A percentile compares a stretch with the other conserved stretches of the same genome.
These are phyloP conservation scores for Fregata magnificens DNA, from an alignment of 2,113 vertebrate species.

Conservation along the genomic window DNA sequence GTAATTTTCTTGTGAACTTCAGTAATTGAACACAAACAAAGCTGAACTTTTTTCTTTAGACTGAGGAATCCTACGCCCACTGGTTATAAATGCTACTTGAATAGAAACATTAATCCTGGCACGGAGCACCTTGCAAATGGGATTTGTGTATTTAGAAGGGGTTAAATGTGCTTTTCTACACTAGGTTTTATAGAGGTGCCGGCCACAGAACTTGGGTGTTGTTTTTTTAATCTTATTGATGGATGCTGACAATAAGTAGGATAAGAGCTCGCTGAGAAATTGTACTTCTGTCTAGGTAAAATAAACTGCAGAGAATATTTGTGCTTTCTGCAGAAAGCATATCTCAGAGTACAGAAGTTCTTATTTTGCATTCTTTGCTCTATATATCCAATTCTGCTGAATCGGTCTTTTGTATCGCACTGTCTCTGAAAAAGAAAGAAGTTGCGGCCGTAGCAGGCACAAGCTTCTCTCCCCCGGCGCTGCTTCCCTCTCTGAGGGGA, in stretches of 20 bases:
- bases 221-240: background rate
- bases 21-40: background rate
- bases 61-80: background rate
- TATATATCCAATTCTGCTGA: background rate
- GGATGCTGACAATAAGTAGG: background rate
- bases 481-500: background rate
- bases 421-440: background rate
- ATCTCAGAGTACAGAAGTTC: background rate
- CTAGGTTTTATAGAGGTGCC: background rate
- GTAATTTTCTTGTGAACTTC: background rate
- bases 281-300: background rate
- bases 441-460: rapidly evolving
- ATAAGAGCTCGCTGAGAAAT: background rate
- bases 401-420: background rate
- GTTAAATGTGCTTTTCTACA: background rate
- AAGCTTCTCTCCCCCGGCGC: background rate
- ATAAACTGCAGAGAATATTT: background rate
- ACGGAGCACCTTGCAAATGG: background rate
- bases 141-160: background rate
- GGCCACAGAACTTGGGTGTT: background rate
- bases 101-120: background rate
- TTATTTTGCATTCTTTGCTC: background rate
- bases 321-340: background rate
- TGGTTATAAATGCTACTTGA: background rate
- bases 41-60: background rate